Conservation (phyloP, 1,140 invertebrate species). For the Sweltsa coloradensis region DNA sequence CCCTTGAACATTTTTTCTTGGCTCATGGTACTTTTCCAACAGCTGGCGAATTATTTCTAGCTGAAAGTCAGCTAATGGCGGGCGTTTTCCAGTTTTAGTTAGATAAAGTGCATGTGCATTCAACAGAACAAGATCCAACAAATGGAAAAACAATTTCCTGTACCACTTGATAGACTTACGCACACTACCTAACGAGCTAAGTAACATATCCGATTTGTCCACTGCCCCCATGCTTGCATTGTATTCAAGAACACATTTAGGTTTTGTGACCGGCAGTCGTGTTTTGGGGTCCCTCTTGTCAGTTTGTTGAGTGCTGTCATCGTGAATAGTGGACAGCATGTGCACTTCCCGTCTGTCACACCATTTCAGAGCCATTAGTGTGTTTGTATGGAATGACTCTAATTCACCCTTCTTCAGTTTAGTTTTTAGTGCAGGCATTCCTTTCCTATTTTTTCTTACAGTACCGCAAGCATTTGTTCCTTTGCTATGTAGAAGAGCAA, state of each 20-base stretch:
- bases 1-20: too few species aligned
- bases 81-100: not conserved
- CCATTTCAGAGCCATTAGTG: conserved; percentile 8
- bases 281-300: not conserved
- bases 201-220: conserved; percentile 13
- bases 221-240: conserved; percentile 13
- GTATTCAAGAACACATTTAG: conserved; percentile 10
- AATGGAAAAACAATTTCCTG: conserved; percentile 13
- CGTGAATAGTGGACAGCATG: not conserved
- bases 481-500: conserved; percentile 6
- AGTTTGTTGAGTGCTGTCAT: not conserved
- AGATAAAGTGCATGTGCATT: conserved; percentile 4
- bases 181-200: conserved; percentile 10
- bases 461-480: conserved; percentile 14
- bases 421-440: not conserved
- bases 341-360: conserved; percentile 2
- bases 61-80: not conserved
- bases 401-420: conserved; percentile 12
- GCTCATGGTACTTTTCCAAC: not conserved
- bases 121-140: conserved; percentile 12
- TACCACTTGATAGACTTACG: conserved; percentile 13
- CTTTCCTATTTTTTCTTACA: conserved; percentile 9
- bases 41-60: not conserved
- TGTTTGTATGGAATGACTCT: not conserved
- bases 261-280: not conserved